phyloP scores from a whole-genome alignment of 2,797 vertebrate genomes.

The Setipinna tenuifilis region DNA sequence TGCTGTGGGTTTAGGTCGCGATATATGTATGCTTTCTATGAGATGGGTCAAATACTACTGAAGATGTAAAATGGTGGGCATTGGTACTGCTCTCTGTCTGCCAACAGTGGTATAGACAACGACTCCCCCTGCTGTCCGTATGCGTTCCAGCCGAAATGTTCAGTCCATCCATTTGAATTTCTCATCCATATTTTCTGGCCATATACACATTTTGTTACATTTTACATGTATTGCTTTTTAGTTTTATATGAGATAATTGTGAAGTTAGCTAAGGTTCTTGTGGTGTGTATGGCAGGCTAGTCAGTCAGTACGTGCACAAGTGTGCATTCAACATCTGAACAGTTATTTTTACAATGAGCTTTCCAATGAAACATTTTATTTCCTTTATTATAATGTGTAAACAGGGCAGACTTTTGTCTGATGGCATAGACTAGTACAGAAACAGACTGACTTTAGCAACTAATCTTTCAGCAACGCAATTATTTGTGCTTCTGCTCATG shows the following conservation, averaged over 20 bases:
- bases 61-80: neutral
- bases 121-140: neutral
- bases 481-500: too few relatives aligned
- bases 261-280: neutral
- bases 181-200: too few relatives aligned
- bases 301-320: neutral
- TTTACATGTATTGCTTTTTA: neutral
- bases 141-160: slow-evolving; percentile 1
- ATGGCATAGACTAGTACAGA: too few relatives aligned
- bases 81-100: neutral
- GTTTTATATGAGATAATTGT: too few relatives aligned
- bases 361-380: too few relatives aligned
- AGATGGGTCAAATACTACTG: neutral
- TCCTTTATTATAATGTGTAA: too few relatives aligned
- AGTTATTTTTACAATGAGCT: neutral
- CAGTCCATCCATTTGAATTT: too few relatives aligned
- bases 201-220: neutral
- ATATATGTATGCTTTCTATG: neutral
- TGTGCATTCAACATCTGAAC: neutral
- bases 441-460: too few relatives aligned
- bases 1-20: neutral
- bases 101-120: neutral
- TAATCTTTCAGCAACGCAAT: too few relatives aligned
- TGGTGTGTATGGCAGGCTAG: neutral
- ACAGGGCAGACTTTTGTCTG: too few relatives aligned